Percentiles rank a stretch among this genome's conserved stretches.
phyloP scores from a whole-genome alignment of 2,888 invertebrate species.

The Melipona bicolor region DNA sequence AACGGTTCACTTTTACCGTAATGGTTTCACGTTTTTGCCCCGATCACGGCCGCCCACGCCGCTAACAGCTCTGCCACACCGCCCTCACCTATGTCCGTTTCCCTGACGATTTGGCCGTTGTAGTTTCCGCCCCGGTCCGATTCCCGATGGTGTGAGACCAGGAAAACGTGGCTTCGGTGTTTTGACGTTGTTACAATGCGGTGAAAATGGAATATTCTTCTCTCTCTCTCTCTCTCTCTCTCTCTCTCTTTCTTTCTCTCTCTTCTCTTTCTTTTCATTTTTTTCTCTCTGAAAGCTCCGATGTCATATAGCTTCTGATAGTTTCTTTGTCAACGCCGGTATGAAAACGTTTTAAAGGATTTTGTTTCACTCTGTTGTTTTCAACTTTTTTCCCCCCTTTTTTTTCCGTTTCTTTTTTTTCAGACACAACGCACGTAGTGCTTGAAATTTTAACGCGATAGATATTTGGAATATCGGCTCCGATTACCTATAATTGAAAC shows the following conservation, averaged over 20 bases:
- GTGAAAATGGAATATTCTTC: conserved; percentile 18
- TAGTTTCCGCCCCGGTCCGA: not conserved
- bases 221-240: not conserved
- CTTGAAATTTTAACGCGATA: not conserved
- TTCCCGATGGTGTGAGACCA: not conserved
- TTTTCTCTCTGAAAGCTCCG: not conserved
- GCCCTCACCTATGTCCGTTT: not conserved
- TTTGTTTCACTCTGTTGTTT: not conserved
- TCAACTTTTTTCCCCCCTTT: not conserved
- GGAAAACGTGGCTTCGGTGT: conserved; percentile 9
- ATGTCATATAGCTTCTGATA: not conserved
- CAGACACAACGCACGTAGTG: not conserved
- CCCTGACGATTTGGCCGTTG: not conserved
- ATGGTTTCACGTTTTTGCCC: conserved; percentile 30
- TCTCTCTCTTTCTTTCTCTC: not conserved
- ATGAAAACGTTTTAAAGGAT: not conserved
- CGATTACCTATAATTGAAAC: not conserved
- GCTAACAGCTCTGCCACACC: not conserved
- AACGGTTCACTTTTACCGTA: conserved; percentile 45
- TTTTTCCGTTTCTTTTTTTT: not conserved
- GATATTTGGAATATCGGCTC: not conserved
- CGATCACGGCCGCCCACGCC: conserved; percentile 5
- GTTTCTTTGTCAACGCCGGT: not conserved
- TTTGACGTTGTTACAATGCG: conserved; percentile 3
- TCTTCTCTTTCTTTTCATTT: not conserved